These are phyloP conservation scores for Prinia subflava DNA, from an alignment of 2,113 vertebrate genomes.

Conservation along the genomic window DNA sequence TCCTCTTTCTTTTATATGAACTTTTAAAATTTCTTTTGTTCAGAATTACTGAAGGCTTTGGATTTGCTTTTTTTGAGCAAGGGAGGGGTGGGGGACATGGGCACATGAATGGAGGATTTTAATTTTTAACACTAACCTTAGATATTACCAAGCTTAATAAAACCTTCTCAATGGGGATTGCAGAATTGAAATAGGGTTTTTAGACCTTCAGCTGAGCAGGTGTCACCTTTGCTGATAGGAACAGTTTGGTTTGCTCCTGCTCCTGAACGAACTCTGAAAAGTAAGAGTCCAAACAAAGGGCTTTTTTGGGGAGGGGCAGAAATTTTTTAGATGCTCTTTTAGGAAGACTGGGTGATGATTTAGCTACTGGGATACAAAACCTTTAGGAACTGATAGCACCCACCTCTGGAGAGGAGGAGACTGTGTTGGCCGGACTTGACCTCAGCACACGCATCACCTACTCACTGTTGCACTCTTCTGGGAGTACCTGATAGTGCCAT, in stretches of 20 bases:
- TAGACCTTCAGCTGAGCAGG: not conserved
- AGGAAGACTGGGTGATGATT: not conserved
- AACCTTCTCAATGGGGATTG: not conserved
- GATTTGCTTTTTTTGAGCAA: fast-evolving
- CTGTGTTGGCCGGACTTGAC: not conserved
- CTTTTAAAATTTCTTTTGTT: not conserved
- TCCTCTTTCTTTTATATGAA: too few species aligned
- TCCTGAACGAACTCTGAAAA: not conserved
- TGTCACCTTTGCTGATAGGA: not conserved
- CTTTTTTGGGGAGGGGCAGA: not conserved
- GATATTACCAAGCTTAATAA: not conserved
- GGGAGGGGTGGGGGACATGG: fast-evolving
- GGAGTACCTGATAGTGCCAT: not conserved
- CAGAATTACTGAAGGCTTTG: not conserved
- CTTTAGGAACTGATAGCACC: not conserved
- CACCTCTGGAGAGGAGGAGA: not conserved
- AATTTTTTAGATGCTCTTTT: not conserved
- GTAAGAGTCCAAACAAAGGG: not conserved
- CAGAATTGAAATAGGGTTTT: not conserved
- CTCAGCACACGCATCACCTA: not conserved
- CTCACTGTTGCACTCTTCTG: not conserved
- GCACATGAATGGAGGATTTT: not conserved
- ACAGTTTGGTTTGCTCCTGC: not conserved
- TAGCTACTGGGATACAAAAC: not conserved
- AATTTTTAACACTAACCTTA: not conserved